Percentiles rank a stretch among this genome's conserved stretches.
Conservation (phyloP, 2,113 vertebrate species). For the Athene noctua region DNA sequence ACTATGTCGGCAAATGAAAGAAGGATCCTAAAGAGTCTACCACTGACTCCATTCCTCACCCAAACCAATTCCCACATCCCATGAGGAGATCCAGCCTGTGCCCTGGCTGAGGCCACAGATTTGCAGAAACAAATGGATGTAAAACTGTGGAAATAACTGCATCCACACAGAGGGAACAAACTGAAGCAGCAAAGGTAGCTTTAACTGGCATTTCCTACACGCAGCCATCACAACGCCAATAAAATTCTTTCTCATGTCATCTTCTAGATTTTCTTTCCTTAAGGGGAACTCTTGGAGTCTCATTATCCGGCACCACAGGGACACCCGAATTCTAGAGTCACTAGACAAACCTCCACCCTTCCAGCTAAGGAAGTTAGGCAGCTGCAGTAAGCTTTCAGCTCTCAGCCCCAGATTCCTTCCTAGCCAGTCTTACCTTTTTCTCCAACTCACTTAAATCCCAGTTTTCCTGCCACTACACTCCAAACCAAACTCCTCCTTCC, state of each 20-base stretch:
- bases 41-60: not conserved
- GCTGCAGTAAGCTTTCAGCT: not conserved
- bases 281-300: not conserved
- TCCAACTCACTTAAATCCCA: not conserved
- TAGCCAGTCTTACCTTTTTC: not conserved
- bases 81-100: not conserved
- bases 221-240: not conserved
- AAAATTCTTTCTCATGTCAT: not conserved
- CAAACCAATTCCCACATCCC: not conserved
- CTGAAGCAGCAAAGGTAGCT: not conserved
- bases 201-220: not conserved
- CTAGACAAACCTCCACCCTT: not conserved
- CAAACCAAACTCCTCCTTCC: not conserved
- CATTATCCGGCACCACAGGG: not conserved
- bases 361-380: not conserved
- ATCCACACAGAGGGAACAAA: not conserved
- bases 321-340: not conserved
- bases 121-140: not conserved
- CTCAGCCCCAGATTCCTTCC: not conserved
- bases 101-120: not conserved
- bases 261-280: not conserved
- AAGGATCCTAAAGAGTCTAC: not conserved
- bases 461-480: not conserved
- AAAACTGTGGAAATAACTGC: not conserved
- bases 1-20: not conserved